Base-by-base conservation (phyloP, 2,888 invertebrate species). In the Asteroscopus sphinx region DNA sequence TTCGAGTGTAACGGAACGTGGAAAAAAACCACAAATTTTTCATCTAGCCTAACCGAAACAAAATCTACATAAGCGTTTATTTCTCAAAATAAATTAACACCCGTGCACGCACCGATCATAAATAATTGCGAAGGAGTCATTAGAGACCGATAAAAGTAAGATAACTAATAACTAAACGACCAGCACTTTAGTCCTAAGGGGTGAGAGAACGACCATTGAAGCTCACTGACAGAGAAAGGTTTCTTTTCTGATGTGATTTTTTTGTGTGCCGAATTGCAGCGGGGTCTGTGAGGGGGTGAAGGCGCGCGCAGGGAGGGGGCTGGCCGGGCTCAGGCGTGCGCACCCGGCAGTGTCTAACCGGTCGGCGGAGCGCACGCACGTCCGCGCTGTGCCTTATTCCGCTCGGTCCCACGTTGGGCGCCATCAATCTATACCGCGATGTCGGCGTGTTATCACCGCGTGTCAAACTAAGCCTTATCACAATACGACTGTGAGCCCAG, bases 261-360 rank as follows among this genome's bases (percentile, higher is more conserved):
- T 92, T 92, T 89, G 86, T 87, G 82, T 87, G 86, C 86, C 86
- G 89, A 90, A 89, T 89, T 89, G 92, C 90, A 85, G 77, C 73
- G 77, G 78, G 81, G 74, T 59, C 62, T 72, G 60, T 52, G 72
- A 65, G 78, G 72, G 21, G 64, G 65, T 62, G 26, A 71, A 57
- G 52, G 60, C 16, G 56, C 25, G 58, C 47, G 60, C 58, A 68
- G 78, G 83, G 85, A 79, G 80, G 83, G 88, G 87, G 81, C 61
- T 80, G 86, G 84, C 89, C 86, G 91, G 91, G 91, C 83, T 82
- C 88, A 90, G 91, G 92, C 92, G 88, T 90, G 92, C 92, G 92
- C 91, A 89, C 83, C 86, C 91, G 91, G 85, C 89, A 92, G 93
- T 93, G 69, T 76, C 83, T 75, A 76, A 82, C 84, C 83, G 83